Evolutionary conservation across 2,888 invertebrate species (phyloP).

Genomic region (Anaspis maculata): DNA sequence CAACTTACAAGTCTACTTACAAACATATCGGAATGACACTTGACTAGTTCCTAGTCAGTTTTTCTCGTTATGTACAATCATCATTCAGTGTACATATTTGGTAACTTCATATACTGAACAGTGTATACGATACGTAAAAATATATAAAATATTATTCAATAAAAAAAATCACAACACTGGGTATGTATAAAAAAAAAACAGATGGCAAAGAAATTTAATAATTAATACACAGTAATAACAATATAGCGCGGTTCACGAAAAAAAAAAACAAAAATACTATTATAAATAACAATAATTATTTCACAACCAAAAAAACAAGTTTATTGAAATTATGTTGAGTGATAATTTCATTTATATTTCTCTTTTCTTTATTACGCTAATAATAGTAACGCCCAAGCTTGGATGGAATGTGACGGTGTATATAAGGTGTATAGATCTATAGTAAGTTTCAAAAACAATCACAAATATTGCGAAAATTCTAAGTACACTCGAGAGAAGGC

Average conservation of each 20-base stretch:
- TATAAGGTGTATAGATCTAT: constrained; percentile 1
- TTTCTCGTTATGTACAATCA: constrained; percentile 32
- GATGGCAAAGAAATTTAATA: constrained; percentile 15
- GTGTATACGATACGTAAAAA: constrained; percentile 21
- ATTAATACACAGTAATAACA: constrained; percentile 5
- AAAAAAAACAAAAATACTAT: constrained; percentile 11
- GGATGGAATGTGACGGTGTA: constrained; percentile 10
- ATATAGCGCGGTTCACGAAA: constrained; percentile 13
- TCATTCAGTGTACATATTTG: constrained; percentile 42
- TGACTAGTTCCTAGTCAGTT: constrained; percentile 42
- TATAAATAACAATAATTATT: constrained; percentile 28
- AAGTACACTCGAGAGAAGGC: constrained; percentile 29
- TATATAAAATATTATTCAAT: constrained; percentile 14
- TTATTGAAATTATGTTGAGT: constrained; percentile 3
- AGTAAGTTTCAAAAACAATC: constrained; percentile 13
- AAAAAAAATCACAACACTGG: constrained; percentile 38
- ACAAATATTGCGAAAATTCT: constrained; percentile 16
- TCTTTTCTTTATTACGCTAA: constrained; percentile 11
- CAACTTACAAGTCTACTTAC: constrained; percentile 27
- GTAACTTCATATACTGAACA: constrained; percentile 42
- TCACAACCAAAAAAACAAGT: constrained; percentile 30
- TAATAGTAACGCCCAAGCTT: constrained; percentile 10
- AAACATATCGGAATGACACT: constrained; percentile 33
- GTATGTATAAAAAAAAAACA: constrained; percentile 28
- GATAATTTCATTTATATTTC: constrained; percentile 10